A percentile compares a stretch with the other conserved stretches of the same genome.
These are phyloP conservation scores for Onychomys torridus DNA, from an alignment of 2,797 vertebrate genomes.

Conservation along the genomic window DNA sequence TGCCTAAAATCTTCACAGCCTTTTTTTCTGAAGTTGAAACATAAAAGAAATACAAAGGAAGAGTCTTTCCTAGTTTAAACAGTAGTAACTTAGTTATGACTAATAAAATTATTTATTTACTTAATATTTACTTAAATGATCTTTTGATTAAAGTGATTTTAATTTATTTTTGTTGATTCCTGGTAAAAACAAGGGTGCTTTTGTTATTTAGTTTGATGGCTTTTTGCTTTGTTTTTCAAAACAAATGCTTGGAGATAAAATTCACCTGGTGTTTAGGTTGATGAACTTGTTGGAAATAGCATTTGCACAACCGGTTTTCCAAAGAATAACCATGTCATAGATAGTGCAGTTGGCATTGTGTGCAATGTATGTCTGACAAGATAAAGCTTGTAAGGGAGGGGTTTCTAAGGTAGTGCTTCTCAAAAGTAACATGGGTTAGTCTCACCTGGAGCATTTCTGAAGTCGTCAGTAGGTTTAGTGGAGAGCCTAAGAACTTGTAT, in stretches of 20 bases:
- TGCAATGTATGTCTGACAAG: neutral
- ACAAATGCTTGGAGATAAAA: neutral
- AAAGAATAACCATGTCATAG: neutral
- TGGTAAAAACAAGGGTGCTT: neutral
- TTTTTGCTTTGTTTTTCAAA: neutral
- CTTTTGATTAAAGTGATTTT: neutral
- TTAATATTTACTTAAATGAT: neutral
- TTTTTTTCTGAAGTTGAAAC: constrained; percentile 36
- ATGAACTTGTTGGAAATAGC: neutral
- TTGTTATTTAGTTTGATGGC: neutral
- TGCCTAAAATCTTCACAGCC: neutral
- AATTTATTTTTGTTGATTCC: constrained; percentile 26
- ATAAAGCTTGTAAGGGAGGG: neutral
- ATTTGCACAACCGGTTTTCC: neutral
- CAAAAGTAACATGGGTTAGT: neutral
- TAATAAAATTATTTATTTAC: neutral
- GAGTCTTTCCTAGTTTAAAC: neutral
- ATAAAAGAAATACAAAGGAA: neutral
- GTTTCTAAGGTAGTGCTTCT: neutral
- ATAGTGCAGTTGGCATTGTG: neutral
- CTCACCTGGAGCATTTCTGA: neutral
- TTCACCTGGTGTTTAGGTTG: neutral
- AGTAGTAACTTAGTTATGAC: neutral
- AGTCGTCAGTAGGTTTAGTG: neutral
- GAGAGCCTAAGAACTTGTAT: neutral